Evolutionary conservation across 2,797 vertebrate genomes (phyloP).

Genomic region (Myiothlypis coronata): DNA sequence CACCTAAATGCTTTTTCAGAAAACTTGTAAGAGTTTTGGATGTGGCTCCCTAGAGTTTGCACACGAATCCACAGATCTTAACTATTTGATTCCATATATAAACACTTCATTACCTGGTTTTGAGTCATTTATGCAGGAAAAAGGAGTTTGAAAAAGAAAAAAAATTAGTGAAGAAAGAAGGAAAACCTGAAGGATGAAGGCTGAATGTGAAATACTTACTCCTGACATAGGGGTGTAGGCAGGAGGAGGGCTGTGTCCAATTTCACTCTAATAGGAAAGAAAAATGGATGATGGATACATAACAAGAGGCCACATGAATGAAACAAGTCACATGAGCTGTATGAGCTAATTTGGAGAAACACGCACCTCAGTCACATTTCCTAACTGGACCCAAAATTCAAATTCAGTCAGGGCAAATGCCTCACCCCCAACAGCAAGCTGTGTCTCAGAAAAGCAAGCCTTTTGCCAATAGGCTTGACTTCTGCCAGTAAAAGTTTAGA

Average conservation of each 20-base stretch:
- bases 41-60: background rate
- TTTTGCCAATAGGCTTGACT: background rate
- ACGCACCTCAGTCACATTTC: conserved; percentile 50
- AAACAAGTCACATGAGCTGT: conserved; percentile 64
- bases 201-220: conserved; percentile 78
- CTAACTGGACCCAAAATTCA: background rate
- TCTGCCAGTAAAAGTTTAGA: background rate
- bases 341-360: conserved; percentile 55
- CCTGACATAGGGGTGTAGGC: conserved; percentile 82
- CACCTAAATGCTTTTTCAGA: background rate
- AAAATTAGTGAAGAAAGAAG: background rate
- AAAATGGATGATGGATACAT: conserved; percentile 79
- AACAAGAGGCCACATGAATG: conserved; percentile 72
- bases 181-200: conserved; percentile 65
- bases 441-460: background rate
- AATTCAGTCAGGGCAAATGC: background rate
- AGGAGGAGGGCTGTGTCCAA: conserved; percentile 83
- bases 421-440: background rate
- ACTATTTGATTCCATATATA: background rate
- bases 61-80: background rate
- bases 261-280: conserved; percentile 83
- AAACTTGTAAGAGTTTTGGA: background rate
- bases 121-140: background rate
- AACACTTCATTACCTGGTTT: conserved; percentile 4
- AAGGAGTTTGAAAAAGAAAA: conserved; percentile 16